Conservation (phyloP, 2,797 vertebrate species). For the Echeneis naucrates region DNA sequence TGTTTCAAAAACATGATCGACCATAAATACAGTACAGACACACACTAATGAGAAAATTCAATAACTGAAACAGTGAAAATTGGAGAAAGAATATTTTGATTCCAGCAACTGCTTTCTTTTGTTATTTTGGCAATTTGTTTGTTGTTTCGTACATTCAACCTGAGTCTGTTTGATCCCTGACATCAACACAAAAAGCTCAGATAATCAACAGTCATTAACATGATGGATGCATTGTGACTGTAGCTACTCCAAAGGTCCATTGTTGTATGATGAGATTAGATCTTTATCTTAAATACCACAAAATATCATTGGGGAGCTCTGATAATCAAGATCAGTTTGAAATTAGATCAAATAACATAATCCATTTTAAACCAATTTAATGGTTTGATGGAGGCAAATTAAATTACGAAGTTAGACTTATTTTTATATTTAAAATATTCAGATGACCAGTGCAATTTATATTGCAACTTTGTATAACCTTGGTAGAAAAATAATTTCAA, state of each 20-base stretch:
- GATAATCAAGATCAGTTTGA: not conserved
- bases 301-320: not conserved
- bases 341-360: slow-evolving; percentile 5
- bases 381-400: too few species aligned
- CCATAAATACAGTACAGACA: slow-evolving; percentile 22
- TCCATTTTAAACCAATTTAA: not conserved
- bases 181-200: slow-evolving; percentile 3
- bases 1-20: not conserved
- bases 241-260: not conserved
- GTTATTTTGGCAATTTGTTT: slow-evolving; percentile 4
- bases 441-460: not conserved
- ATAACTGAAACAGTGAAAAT: not conserved
- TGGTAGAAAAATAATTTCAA: not conserved
- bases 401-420: not conserved
- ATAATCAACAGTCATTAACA: slow-evolving; percentile 20
- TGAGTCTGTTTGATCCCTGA: slow-evolving; percentile 11
- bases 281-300: not conserved
- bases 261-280: not conserved
- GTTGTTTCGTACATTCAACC: slow-evolving; percentile 2
- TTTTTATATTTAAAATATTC: not conserved
- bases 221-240: not conserved
- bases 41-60: too few species aligned
- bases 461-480: not conserved
- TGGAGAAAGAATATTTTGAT: not conserved
- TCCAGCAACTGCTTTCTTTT: not conserved